Evolutionary conservation across 2,888 invertebrate genomes (phyloP), one percentile per base, ranked within the genome.

Genomic region (Gymnosoma rotundatum): DNA sequence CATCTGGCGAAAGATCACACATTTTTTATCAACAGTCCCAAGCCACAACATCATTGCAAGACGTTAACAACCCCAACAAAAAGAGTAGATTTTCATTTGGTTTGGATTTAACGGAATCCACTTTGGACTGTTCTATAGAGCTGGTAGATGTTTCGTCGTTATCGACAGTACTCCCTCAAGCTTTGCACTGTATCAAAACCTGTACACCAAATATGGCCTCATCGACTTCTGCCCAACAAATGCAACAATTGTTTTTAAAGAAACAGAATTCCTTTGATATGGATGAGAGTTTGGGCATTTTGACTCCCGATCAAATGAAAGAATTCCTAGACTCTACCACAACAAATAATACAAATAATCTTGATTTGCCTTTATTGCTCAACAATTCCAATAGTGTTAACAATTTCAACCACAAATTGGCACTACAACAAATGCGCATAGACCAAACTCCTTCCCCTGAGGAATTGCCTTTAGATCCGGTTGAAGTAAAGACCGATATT

Each of bases 241-340:
- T 69, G 69, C 86, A 78, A 76, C 88, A 89, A 56, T 89, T 88
- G 16, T 81, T 89, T 45, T 78, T 91, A 1, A 91, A 91, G 89
- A 96, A 96, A 91, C 95, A 96, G 90, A 96, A 96, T 90, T 97
- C 97, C 2, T 94, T 96, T 88, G 97, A 95, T 87, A 93, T 94
- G 89, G 95, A 97, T 89, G 97, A 97, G 90, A 96, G 96, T 88
- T 93, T 97, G 87, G 97, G 97, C 7, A 97, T 97, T 88, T 93
- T 98, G 85, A 97, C 97, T 12, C 97, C 97, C 0, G 97, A 97
- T 92, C 97, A 97, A 92, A 97, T 97, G 96, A 95, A 96, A 88
- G 95, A 95, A 87, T 94, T 95, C 87, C 92, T 95, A 87, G 94
- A 94, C 79, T 94, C 94, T 45, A 93, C 93, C 79, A 93, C 93